Percentiles rank a stretch among this genome's conserved stretches.
Conservation (phyloP, 2,888 invertebrate species). For the Phrixothrix hirtus region DNA sequence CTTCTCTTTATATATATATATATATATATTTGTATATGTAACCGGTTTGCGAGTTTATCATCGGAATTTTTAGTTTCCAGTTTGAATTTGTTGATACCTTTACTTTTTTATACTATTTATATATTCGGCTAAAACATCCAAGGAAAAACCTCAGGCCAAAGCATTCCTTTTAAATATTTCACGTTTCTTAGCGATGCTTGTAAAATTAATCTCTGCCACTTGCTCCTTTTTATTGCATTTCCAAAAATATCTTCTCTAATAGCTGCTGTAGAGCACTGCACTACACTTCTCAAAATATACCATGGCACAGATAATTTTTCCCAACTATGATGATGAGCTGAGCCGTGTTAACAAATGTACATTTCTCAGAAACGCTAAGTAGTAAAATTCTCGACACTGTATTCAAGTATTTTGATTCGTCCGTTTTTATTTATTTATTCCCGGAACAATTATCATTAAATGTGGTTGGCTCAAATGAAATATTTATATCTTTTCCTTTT, state of each 20-base stretch:
- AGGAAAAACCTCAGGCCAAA: no score
- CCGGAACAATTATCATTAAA: no score
- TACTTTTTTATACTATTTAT: background rate
- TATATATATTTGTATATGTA: constrained; percentile 35
- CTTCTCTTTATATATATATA: constrained; percentile 36
- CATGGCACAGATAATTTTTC: constrained; percentile 12
- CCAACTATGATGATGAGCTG: constrained; percentile 11
- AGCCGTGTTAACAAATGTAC: constrained; percentile 23
- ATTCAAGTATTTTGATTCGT: no score
- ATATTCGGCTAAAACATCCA: background rate
- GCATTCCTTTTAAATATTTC: no score
- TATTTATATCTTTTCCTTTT: no score
- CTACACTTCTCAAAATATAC: constrained; percentile 23
- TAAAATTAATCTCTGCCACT: constrained; percentile 12
- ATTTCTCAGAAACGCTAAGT: constrained; percentile 7
- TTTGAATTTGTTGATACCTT: background rate
- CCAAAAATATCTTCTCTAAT: constrained; percentile 19
- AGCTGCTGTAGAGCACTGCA: constrained; percentile 22
- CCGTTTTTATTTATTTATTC: no score
- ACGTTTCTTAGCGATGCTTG: no score
- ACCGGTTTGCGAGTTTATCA: constrained; percentile 33
- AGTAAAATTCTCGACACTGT: no score
- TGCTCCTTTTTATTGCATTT: constrained; percentile 22
- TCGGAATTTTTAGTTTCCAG: constrained; percentile 23
- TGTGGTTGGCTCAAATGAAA: no score